A percentile compares a stretch with the other conserved stretches of the same genome.
Evolutionary conservation across 92 coral and sea anemone species (phyloP).

Genomic region (Epizoanthus stellaris): DNA sequence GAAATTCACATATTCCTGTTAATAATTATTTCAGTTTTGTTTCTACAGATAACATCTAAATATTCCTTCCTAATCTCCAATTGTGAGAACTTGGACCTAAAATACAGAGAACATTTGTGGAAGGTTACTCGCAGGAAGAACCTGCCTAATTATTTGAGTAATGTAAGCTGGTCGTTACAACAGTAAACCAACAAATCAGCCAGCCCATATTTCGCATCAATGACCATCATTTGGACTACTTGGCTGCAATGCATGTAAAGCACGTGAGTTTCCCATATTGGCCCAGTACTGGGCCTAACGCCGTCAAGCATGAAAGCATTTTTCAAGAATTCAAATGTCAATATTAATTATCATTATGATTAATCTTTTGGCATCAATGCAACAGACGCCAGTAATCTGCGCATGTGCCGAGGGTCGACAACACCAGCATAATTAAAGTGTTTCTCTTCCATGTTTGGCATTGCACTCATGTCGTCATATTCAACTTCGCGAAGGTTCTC

Average conservation of each 20-base stretch:
- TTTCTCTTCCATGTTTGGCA: constrained; percentile 85
- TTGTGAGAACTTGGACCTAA: no score
- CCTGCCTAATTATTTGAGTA: no score
- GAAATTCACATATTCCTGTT: no score
- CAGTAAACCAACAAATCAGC: background rate
- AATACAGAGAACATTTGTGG: no score
- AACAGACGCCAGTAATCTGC: constrained; percentile 80
- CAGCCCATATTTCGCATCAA: background rate
- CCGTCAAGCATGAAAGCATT: background rate
- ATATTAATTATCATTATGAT: background rate
- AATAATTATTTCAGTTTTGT: no score
- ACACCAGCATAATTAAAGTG: constrained; percentile 91
- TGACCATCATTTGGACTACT: background rate
- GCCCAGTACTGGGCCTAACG: background rate
- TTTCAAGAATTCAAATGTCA: background rate
- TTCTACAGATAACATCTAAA: no score
- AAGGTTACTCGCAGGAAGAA: no score
- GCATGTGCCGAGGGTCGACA: constrained; percentile 87
- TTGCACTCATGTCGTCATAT: constrained; percentile 80
- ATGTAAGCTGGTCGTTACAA: background rate
- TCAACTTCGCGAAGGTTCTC: constrained; percentile 81
- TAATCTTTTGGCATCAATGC: constrained; percentile 70
- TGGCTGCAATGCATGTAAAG: background rate
- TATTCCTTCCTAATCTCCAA: no score
- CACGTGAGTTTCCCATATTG: background rate